A percentile compares a stretch with the other conserved stretches of the same genome.
These are phyloP conservation scores for Platichthys flesus DNA, from an alignment of 2,113 vertebrate genomes.

Conservation along the genomic window DNA sequence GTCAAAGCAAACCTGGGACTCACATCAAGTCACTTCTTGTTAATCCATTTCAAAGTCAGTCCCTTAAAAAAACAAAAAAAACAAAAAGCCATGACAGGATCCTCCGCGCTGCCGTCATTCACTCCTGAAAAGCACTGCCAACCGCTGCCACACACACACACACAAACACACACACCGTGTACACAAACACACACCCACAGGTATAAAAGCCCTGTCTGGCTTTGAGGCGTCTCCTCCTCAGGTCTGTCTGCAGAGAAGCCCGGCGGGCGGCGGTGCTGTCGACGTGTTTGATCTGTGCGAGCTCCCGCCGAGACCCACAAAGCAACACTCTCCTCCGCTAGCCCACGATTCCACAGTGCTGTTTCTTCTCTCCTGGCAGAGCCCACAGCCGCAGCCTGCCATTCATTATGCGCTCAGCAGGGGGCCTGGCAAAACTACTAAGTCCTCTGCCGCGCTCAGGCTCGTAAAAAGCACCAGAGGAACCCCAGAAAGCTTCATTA, in stretches of 20 bases:
- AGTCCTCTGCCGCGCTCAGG: constrained; percentile 46
- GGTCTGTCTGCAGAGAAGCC: constrained; percentile 71
- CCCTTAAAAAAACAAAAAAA: constrained; percentile 29
- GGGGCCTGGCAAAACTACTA: constrained; percentile 49
- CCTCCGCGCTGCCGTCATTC: constrained; percentile 32
- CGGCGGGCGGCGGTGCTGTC: constrained; percentile 31
- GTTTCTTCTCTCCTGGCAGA: constrained; percentile 51
- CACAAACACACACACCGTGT: constrained; percentile 12
- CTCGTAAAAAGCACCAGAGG: constrained; percentile 26
- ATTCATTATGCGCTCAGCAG: constrained; percentile 69
- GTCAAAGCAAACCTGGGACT: constrained; percentile 65
- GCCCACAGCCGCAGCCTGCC: constrained; percentile 62
- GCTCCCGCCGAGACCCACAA: constrained; percentile 62
- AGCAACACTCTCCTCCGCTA: constrained; percentile 55
- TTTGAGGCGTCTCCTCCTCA: constrained; percentile 63
- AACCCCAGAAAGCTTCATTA: neutral
- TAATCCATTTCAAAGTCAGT: constrained; percentile 70
- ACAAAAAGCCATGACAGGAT: constrained; percentile 58
- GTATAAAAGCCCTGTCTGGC: constrained; percentile 43
- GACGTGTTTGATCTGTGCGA: constrained; percentile 68
- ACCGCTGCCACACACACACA: constrained; percentile 1
- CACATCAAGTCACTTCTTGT: constrained; percentile 61
- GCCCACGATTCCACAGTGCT: constrained; percentile 67
- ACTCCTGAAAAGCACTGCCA: constrained; percentile 22
- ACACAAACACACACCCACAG: constrained; percentile 25